phyloP scores from a whole-genome alignment of 2,113 vertebrate genomes.

The Entomyzon cyanotis region DNA sequence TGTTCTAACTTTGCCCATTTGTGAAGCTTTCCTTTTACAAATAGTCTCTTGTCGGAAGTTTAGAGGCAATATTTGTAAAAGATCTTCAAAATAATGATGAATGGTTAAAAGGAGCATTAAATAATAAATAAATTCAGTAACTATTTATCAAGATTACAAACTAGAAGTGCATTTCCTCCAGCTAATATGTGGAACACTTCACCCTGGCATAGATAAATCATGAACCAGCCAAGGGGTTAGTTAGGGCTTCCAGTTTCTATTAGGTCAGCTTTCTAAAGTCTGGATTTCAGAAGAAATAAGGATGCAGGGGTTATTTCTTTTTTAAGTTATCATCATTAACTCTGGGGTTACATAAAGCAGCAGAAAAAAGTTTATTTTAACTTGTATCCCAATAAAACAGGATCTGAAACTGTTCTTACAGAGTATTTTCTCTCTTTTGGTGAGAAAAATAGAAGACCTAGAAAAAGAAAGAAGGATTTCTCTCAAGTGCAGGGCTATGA shows the following conservation, averaged over 20 bases:
- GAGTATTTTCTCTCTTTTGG: background rate
- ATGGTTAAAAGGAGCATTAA: slow-evolving; percentile 27
- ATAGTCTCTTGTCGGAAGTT: background rate
- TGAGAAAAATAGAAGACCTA: background rate
- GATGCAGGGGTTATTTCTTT: background rate
- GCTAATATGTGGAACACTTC: slow-evolving; percentile 38
- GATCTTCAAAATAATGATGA: slow-evolving; percentile 29
- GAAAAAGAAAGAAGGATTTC: background rate
- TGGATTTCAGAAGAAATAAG: background rate
- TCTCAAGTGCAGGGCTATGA: background rate
- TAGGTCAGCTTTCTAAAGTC: background rate
- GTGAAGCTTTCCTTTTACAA: background rate
- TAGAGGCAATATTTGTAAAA: slow-evolving; percentile 22
- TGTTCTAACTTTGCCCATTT: background rate
- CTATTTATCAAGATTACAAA: slow-evolving; percentile 45
- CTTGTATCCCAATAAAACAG: background rate
- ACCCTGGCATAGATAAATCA: slow-evolving; percentile 54
- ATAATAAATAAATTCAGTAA: slow-evolving; percentile 50
- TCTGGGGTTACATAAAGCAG: background rate
- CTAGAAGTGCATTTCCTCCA: slow-evolving; percentile 22
- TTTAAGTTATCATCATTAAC: background rate
- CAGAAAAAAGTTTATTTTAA: background rate
- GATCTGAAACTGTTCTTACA: background rate
- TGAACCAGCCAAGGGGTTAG: background rate
- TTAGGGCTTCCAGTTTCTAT: slow-evolving; percentile 22